A percentile compares a stretch with the other conserved stretches of the same genome.
Evolutionary conservation across 23 tunicate species (phyloP).

Genomic region (Corella eumyota): DNA sequence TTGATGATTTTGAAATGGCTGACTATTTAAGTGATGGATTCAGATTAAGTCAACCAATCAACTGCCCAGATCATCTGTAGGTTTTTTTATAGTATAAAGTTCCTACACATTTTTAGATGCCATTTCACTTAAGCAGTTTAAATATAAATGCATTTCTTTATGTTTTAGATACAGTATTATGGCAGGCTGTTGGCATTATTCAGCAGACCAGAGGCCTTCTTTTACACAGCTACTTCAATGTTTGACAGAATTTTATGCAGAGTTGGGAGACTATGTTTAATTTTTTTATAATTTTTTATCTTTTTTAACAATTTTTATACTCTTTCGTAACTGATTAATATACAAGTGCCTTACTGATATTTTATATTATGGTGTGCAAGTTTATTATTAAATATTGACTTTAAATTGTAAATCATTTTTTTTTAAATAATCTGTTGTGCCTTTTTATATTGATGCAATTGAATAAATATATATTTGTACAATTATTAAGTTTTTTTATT

Average conservation of each 20-base stretch:
- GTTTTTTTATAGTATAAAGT: no score
- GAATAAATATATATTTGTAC: no score
- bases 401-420: no score
- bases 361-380: no score
- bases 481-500: no score
- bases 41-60: constrained; percentile 68
- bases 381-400: no score
- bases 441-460: no score
- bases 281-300: no score
- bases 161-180: constrained; percentile 46
- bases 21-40: constrained; percentile 67
- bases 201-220: constrained; percentile 70
- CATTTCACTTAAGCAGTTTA: background rate
- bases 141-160: background rate
- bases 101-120: background rate
- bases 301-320: no score
- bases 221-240: constrained; percentile 45
- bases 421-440: no score
- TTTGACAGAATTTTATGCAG: constrained; percentile 67
- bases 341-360: no score
- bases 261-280: constrained; percentile 76
- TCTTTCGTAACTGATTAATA: no score
- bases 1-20: constrained; percentile 94
- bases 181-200: constrained; percentile 96
- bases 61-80: constrained; percentile 83